Evolutionary conservation across 2,888 invertebrate genomes (phyloP), one percentile per base, ranked within the genome.

Genomic region (Watsonalla binaria): DNA sequence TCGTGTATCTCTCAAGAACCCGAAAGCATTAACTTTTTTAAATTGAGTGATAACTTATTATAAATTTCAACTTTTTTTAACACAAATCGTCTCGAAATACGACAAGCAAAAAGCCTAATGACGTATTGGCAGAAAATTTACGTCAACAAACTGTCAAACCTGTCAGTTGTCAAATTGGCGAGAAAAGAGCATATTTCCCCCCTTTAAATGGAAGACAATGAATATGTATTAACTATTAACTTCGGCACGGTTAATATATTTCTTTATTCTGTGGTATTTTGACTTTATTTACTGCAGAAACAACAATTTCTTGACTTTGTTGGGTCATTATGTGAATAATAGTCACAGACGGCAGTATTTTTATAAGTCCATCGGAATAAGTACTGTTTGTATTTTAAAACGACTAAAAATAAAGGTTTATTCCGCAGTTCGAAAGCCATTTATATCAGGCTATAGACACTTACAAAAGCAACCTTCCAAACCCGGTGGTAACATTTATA

Each of bases 81-180:
- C 11, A 11, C 35, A 8, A 0, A 5, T 5, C 14, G 9, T 15
- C 8, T 42, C 14, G 13, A 15, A 49, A 49, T 37, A 37, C 37
- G 37, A 37, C 49, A 14, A 15, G 37, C 37, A 37, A 37, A 15
- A 37, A 35, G 15, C 15, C n/a, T 35, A 35, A 48, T 49, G 61
- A 54, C 61, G 39, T 54, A 59, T 60, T 57, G 61, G 58, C 55
- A 49, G 59, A 62, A 58, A 61, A 65, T 65, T 60, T 57, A 56
- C 58, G 63, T 62, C 15, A 37, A 37, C 15, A 14, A 14, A 49
- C 49, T 49, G 37, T 49, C 49, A 49, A 37, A 49, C 37, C 14
- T 14, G 13, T 49, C 49, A 49, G 14, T 37, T 49, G 49, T 49
- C 49, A 37, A 37, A 8, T 37, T 49, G 49, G 37, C 49, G 49